phyloP scores from a whole-genome alignment of 2,888 invertebrate genomes.

The Hyposoter didymator region DNA sequence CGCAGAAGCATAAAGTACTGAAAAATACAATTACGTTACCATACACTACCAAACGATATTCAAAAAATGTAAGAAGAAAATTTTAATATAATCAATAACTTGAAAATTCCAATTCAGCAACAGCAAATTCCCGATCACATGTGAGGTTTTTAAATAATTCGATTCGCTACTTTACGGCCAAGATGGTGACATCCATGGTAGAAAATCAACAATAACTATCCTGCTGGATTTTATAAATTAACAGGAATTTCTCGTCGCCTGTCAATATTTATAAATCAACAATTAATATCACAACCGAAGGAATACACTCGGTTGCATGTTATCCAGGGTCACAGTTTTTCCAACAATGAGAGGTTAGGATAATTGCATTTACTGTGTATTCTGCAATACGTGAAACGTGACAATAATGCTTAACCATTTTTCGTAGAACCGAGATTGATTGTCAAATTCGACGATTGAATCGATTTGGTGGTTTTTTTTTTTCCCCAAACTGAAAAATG shows the following conservation, averaged over 20 bases:
- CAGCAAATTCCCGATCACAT: not conserved
- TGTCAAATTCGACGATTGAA: not conserved
- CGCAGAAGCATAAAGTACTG: too few relatives aligned
- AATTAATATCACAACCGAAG: not conserved
- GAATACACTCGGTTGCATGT: not conserved
- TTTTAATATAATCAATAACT: too few relatives aligned
- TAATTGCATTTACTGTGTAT: not conserved
- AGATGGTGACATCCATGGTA: slow-evolving; percentile 56
- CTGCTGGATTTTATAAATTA: not conserved
- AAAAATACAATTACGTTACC: too few relatives aligned
- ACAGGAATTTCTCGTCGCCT: not conserved
- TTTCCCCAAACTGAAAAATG: not conserved
- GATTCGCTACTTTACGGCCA: slow-evolving; percentile 20
- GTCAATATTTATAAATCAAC: not conserved
- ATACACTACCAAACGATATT: too few relatives aligned
- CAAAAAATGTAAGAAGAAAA: too few relatives aligned
- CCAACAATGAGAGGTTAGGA: slow-evolving; percentile 19
- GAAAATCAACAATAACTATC: slow-evolving; percentile 24
- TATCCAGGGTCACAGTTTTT: not conserved
- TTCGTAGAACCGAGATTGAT: not conserved
- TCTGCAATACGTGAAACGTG: not conserved
- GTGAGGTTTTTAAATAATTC: not conserved
- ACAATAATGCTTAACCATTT: not conserved
- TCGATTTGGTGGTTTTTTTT: not conserved
- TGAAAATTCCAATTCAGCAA: too few relatives aligned